These are phyloP conservation scores for Aplysia californica DNA, from an alignment of 1,140 invertebrate species.

Conservation along the genomic window DNA sequence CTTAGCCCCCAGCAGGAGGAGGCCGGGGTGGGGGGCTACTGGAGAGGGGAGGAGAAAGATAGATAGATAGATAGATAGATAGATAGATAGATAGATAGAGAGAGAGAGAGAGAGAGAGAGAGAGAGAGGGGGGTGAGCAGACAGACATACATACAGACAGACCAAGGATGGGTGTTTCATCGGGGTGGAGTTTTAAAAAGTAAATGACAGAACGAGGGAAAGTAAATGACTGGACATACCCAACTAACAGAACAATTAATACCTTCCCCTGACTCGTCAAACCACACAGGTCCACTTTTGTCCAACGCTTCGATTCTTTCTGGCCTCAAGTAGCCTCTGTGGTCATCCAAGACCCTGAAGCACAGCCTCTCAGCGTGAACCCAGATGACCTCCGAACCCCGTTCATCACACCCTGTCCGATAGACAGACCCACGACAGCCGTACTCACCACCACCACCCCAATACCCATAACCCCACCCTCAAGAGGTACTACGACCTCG, in stretches of 20 bases:
- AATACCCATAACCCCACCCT: conserved; percentile 15
- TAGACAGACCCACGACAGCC: conserved; percentile 5
- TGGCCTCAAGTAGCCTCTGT: conserved; percentile 43
- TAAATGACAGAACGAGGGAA: too few species aligned
- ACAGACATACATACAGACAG: too few species aligned
- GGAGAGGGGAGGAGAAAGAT: not conserved
- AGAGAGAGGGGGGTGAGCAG: not conserved
- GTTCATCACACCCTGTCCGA: conserved; percentile 32
- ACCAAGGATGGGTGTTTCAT: too few species aligned
- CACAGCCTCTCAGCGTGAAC: conserved; percentile 26
- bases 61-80: not conserved
- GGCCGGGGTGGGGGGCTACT: not conserved
- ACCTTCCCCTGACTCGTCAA: too few species aligned
- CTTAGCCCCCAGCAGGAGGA: too few species aligned
- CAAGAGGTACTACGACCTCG: conserved; percentile 23
- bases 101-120: conserved; percentile 12
- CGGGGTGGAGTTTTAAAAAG: too few species aligned
- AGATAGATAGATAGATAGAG: not conserved
- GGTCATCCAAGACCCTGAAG: conserved; percentile 37
- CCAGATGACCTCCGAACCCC: conserved; percentile 29
- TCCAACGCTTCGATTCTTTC: conserved; percentile 33
- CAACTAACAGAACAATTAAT: too few species aligned
- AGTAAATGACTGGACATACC: too few species aligned
- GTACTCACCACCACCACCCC: conserved; percentile 25
- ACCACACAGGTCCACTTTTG: conserved; percentile 38